Evolutionary conservation across 1,140 invertebrate species (phyloP).

Genomic region (Galleria mellonella): DNA sequence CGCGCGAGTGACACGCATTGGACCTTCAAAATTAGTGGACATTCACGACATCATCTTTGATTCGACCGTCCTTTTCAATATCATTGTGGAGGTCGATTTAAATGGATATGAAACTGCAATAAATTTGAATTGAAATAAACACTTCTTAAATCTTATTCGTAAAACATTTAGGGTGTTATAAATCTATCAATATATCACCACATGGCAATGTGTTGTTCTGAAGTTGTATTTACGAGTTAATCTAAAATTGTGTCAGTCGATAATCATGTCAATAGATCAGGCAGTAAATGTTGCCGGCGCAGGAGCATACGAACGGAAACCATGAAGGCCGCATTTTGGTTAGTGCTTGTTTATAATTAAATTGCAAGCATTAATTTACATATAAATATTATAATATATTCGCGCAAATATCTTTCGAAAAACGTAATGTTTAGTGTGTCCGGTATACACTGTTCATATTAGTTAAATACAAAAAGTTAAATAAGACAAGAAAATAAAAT

Average conservation of each 20-base stretch:
- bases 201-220: conserved; percentile 6
- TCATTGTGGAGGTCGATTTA: neutral
- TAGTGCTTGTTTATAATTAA: neutral
- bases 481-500: no score
- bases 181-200: neutral
- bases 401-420: no score
- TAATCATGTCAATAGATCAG: conserved; percentile 21
- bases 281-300: conserved; percentile 4
- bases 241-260: conserved; percentile 17
- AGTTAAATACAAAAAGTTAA: no score
- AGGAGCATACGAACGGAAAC: conserved; percentile 16
- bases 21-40: conserved; percentile 46
- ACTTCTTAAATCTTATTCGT: neutral
- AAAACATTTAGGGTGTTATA: neutral
- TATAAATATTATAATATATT: no score
- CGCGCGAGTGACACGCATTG: conserved; percentile 32
- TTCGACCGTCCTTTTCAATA: conserved; percentile 1
- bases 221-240: conserved; percentile 1
- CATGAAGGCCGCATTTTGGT: conserved; percentile 15
- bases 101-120: neutral
- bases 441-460: no score
- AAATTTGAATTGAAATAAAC: neutral
- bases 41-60: conserved; percentile 7
- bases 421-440: no score
- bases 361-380: no score